Percentiles rank a stretch among this genome's conserved stretches.
phyloP scores from a whole-genome alignment of 1,140 invertebrate species.

The Heterodera carotae region DNA sequence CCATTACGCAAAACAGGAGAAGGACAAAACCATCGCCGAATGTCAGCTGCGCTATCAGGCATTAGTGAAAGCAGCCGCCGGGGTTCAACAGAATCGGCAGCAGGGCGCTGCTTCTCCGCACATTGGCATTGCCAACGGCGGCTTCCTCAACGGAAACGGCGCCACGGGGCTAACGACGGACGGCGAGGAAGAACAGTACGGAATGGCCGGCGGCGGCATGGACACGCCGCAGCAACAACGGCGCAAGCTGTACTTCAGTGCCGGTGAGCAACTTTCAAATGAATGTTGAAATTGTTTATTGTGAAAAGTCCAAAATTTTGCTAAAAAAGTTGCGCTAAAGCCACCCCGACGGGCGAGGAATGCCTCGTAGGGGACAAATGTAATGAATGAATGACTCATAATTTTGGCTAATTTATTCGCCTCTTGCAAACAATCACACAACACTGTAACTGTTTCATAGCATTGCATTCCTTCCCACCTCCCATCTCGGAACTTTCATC shows the following conservation, averaged over 20 bases:
- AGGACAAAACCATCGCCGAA: constrained; percentile 31
- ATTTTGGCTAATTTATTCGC: not conserved
- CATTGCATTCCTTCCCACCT: no score
- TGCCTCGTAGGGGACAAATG: no score
- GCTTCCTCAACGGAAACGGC: not conserved
- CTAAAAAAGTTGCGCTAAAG: no score
- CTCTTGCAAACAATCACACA: no score
- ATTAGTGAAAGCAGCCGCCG: constrained; percentile 24
- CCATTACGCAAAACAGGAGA: constrained; percentile 57
- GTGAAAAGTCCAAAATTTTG: no score
- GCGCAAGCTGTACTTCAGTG: constrained; percentile 55
- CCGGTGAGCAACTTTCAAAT: constrained; percentile 30
- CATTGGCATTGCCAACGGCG: not conserved
- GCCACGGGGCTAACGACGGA: constrained; percentile 10
- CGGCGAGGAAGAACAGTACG: constrained; percentile 27
- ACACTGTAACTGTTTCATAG: no score
- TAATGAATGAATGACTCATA: not conserved
- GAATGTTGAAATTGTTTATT: no score
- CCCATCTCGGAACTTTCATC: no score
- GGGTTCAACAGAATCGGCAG: constrained; percentile 4
- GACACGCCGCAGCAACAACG: constrained; percentile 19
- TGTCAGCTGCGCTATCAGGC: constrained; percentile 43
- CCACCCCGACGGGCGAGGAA: no score
- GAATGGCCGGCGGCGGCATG: constrained; percentile 19
- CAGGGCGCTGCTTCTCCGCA: not conserved